These are phyloP conservation scores for Cyanoramphus novaezelandiae DNA, from an alignment of 2,113 vertebrate species.

Conservation along the genomic window DNA sequence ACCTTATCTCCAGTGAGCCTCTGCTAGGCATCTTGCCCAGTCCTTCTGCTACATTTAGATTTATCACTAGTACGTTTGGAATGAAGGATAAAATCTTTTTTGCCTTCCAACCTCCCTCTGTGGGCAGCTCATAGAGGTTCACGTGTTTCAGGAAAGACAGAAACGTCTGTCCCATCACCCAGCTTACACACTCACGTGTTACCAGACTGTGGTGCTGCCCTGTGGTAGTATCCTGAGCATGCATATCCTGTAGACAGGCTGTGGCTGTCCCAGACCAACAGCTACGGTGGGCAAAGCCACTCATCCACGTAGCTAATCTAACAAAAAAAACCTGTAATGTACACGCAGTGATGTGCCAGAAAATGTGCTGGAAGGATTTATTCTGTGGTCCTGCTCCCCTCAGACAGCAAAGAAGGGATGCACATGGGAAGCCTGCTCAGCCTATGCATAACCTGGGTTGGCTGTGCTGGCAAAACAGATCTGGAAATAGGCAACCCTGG, in stretches of 20 bases:
- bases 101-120: not conserved
- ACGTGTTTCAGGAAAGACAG: not conserved
- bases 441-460: not conserved
- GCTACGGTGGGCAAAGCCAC: not conserved
- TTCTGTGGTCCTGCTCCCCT: not conserved
- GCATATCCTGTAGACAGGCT: not conserved
- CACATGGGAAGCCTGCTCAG: not conserved
- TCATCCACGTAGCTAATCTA: not conserved
- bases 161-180: not conserved
- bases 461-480: not conserved
- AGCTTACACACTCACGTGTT: fast-evolving
- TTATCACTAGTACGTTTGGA: not conserved
- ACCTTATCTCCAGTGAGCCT: not conserved
- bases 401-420: not conserved
- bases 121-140: not conserved
- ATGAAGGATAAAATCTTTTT: not conserved
- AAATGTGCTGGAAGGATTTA: not conserved
- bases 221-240: not conserved
- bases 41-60: not conserved
- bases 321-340: not conserved
- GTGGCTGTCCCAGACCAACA: not conserved
- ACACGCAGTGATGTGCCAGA: not conserved
- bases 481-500: not conserved
- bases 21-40: not conserved
- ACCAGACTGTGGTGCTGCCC: not conserved